phyloP scores from a whole-genome alignment of 2,888 invertebrate species.

The Pherbina coryleti region DNA sequence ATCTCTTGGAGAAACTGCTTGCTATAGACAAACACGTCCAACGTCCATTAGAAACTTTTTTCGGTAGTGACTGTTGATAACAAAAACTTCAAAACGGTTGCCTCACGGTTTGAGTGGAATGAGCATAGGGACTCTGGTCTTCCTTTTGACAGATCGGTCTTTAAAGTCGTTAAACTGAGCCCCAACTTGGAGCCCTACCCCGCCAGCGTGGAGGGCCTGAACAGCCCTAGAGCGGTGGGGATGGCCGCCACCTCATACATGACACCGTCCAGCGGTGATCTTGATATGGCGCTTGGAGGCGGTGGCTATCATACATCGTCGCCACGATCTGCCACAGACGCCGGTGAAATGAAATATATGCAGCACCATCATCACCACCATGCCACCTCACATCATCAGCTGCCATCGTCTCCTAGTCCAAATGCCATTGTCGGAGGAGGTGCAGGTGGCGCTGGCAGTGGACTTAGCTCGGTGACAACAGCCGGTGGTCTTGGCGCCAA shows the following conservation, averaged over 20 bases:
- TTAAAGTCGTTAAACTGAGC: conserved; percentile 71
- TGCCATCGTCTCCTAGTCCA: conserved; percentile 77
- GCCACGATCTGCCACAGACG: conserved; percentile 87
- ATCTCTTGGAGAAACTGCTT: not conserved
- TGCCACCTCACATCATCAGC: conserved; percentile 81
- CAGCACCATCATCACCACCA: conserved; percentile 88
- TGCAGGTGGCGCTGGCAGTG: conserved; percentile 59
- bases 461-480: conserved; percentile 57
- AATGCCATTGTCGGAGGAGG: conserved; percentile 72
- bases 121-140: conserved; percentile 69
- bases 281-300: conserved; percentile 79
- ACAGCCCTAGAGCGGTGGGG: conserved; percentile 79
- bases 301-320: conserved; percentile 84
- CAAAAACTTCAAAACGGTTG: conserved; percentile 69
- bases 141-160: conserved; percentile 70
- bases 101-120: conserved; percentile 70
- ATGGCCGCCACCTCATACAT: conserved; percentile 97
- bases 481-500: conserved; percentile 71
- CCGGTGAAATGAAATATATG: conserved; percentile 96
- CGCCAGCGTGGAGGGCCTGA: conserved; percentile 72
- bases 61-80: conserved; percentile 57
- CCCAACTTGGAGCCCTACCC: conserved; percentile 72
- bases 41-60: conserved; percentile 49
- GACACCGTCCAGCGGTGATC: conserved; percentile 83
- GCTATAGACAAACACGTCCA: not conserved